Evolutionary conservation across 53 echinoderm and acorn worm genomes (phyloP).

Genomic region (Temnopleurus reevesii): DNA sequence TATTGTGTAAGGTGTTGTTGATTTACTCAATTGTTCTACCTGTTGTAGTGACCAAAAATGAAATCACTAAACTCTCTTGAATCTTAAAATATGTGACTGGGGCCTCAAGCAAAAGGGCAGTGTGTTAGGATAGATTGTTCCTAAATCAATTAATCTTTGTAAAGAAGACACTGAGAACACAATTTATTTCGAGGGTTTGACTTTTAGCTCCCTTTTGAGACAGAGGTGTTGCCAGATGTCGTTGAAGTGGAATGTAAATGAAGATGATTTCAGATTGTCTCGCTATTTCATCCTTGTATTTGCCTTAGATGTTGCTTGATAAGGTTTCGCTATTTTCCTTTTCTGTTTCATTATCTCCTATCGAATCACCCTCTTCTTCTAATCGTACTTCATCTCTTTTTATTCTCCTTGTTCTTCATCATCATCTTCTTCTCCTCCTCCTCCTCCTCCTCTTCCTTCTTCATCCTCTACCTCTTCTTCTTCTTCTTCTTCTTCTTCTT

Average conservation of each 20-base stretch:
- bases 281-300: not conserved
- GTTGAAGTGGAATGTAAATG: not conserved
- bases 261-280: not conserved
- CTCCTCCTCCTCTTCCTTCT: not conserved
- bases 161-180: not conserved
- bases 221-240: not conserved
- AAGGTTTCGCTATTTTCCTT: not conserved
- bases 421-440: not conserved
- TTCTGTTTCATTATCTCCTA: not conserved
- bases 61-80: too few species aligned
- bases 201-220: not conserved
- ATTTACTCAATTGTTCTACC: too few species aligned
- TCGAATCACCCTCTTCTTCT: not conserved
- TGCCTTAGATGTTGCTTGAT: not conserved
- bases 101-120: too few species aligned
- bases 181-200: conserved; percentile 9
- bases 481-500: not conserved
- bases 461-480: not conserved
- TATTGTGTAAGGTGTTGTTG: too few species aligned
- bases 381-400: not conserved
- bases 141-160: conserved; percentile 18
- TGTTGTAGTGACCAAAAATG: too few species aligned
- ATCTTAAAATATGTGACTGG: too few species aligned
- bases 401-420: not conserved
- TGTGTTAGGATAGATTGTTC: not conserved